Evolutionary conservation across 1,140 invertebrate species (phyloP), one percentile per base, ranked within the genome.

Genomic region (Caenorhabditis tropicalis): DNA sequence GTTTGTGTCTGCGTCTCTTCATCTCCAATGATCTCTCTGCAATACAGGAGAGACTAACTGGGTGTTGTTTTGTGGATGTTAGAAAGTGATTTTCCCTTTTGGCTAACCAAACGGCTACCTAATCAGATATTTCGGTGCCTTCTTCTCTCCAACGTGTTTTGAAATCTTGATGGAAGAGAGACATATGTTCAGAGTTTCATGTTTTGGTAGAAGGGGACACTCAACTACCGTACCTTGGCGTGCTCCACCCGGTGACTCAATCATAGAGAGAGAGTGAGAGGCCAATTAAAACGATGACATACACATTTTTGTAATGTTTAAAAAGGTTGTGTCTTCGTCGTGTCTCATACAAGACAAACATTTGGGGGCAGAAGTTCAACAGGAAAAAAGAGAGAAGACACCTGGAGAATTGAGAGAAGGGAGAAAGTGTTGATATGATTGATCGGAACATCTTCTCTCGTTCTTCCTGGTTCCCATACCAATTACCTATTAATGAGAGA

Each of bases 391-490:
- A n/a, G 21, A 56, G 53, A 56, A 27, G 24, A 56, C 21, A 27
- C 21, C 24, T 27, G 49, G 49, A 51, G 48, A 51, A 19, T 3
- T 51, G 48, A 4, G 16, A 19, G 12, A 24, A n/a, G n/a, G n/a
- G 60, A 74, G 65, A 74, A 65, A 43, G 65, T 74, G 65, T 43
- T 74, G 65, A 74, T 74, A 74, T 74, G 65, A 74, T 74, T 21
- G 15, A 74, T 74, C 3, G 21, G 9, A 43, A 9, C n/a, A 6
- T 10, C 29, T 36, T 65, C 31, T 43, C 10, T 10, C 29, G 15
- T 70, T 70, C 49, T 7, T n/a, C 53, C 53, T 56, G 29, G 53
- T 74, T 74, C 65, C 36, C 65, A 74, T 46, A 43, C 36, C 65
- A 74, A 74, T 74, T 74, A 74, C 65, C 65, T 74, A 74, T 74